Evolutionary conservation across 2,113 vertebrate species (phyloP).

Genomic region (Crotalus tigris): DNA sequence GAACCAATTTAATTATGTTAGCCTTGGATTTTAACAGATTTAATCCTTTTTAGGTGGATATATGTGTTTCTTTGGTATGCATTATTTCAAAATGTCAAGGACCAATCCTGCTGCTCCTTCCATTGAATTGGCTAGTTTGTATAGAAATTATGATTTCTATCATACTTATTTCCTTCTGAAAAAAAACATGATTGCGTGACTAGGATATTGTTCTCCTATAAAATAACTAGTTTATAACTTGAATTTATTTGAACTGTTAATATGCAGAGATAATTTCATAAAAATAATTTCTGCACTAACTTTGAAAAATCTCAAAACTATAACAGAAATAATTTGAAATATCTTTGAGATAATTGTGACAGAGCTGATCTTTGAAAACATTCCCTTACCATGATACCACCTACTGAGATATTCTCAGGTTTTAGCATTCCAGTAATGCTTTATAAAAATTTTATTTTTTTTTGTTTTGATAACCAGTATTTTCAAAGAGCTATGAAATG

Average conservation of each 20-base stretch:
- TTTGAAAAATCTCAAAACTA: not conserved
- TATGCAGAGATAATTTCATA: not conserved
- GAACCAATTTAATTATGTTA: not conserved
- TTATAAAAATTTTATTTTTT: not conserved
- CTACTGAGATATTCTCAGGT: not conserved
- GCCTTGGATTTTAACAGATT: not conserved
- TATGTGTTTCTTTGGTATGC: not conserved
- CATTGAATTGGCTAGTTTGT: not conserved
- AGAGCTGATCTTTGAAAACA: not conserved
- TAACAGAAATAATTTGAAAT: not conserved
- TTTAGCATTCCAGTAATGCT: not conserved
- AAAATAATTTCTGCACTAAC: not conserved
- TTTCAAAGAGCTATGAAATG: not conserved
- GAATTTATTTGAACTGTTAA: not conserved
- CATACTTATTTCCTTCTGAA: not conserved
- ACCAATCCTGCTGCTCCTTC: not conserved
- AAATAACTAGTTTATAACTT: not conserved
- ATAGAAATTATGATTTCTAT: not conserved
- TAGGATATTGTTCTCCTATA: not conserved
- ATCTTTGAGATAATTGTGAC: not conserved
- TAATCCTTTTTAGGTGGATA: not conserved
- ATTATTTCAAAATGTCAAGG: not conserved
- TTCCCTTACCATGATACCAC: not conserved
- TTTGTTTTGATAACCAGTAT: not conserved
- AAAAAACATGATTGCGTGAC: not conserved